Evolutionary conservation across 1,140 invertebrate species (phyloP).

Genomic region (Drosophila lini): DNA sequence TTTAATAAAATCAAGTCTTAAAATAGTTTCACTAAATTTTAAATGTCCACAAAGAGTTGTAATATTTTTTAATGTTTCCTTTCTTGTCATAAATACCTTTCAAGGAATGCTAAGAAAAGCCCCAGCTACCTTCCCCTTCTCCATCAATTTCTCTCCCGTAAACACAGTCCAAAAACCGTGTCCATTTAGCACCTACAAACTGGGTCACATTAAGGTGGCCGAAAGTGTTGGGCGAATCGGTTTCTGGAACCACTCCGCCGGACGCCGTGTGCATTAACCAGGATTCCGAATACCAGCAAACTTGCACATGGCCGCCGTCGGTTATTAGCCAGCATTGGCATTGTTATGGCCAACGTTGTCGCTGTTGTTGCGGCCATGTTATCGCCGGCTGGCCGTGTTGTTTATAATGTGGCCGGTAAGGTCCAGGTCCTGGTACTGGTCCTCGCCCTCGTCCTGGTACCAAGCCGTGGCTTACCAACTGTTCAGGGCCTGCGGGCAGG

Average conservation of each 20-base stretch:
- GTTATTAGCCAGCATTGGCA: conserved; percentile 72
- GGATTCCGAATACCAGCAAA: neutral
- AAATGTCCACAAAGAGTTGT: neutral
- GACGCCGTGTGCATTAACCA: conserved; percentile 21
- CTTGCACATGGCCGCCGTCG: conserved; percentile 53
- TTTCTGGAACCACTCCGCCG: conserved; percentile 29
- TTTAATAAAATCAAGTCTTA: neutral
- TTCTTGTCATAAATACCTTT: neutral
- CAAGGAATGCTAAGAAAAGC: neutral
- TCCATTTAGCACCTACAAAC: conserved; percentile 7
- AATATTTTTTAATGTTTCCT: neutral
- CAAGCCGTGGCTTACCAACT: conserved; percentile 12
- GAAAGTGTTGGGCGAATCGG: conserved; percentile 21
- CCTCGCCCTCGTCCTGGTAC: neutral
- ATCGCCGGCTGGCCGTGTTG: conserved; percentile 62
- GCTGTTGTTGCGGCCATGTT: conserved; percentile 57
- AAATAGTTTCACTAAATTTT: neutral
- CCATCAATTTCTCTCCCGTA: neutral
- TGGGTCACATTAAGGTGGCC: conserved; percentile 32
- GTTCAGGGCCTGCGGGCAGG: conserved; percentile 41
- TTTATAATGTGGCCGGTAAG: conserved; percentile 66
- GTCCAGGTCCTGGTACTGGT: neutral
- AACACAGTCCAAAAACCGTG: neutral
- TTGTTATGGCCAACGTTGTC: conserved; percentile 63
- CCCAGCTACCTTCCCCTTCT: neutral